Base-by-base conservation (phyloP, 2,888 invertebrate genomes). In the Chloromyia formosa region DNA sequence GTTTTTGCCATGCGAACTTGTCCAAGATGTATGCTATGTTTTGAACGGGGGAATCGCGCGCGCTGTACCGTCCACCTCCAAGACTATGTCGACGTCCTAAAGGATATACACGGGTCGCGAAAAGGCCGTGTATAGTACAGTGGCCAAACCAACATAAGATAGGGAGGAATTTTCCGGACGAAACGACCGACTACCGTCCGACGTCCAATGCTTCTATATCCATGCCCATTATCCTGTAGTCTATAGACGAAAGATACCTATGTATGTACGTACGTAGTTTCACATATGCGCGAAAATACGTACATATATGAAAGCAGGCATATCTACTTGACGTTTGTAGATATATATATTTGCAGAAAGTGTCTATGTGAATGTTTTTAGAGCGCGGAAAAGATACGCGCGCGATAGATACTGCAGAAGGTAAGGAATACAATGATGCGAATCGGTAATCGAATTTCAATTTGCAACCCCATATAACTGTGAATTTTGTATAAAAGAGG, bases 61-160 rank as follows among this genome's bases (percentile, higher is more conserved):
- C 66, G 66, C 45, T 66, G 66, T 45, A 35, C 45, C 66, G 42
- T 42, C 64, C 64, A 42, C 42, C 45, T 66, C 66, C 66, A 49
- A 66, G 66, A 66, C 66, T 45, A 66, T 66, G 64, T 77, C 77
- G 74, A 71, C 76, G 62, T 74, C 75, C 76, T 75, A 76, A 75
- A 74, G 77, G 77, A 77, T 35, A 35, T 77, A 78, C 78, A 75
- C 77, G 77, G 76, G 73, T 77, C 78, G 78, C 78, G 78, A 77
- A 75, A 78, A 77, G 75, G 75, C 75, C 68, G 54, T 66, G 35
- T 35, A 35, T 35, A 35, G 3, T 16, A 56, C 22, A 45, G 66
- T 73, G 75, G 73, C 75, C 74, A 49, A 74, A 74, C 74, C 71
- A 64, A 75, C 61, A 77, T 69, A 77, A 75, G 75, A 77, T 77